Conservation (phyloP, 2,888 invertebrate genomes). For the Arenicola marina region DNA sequence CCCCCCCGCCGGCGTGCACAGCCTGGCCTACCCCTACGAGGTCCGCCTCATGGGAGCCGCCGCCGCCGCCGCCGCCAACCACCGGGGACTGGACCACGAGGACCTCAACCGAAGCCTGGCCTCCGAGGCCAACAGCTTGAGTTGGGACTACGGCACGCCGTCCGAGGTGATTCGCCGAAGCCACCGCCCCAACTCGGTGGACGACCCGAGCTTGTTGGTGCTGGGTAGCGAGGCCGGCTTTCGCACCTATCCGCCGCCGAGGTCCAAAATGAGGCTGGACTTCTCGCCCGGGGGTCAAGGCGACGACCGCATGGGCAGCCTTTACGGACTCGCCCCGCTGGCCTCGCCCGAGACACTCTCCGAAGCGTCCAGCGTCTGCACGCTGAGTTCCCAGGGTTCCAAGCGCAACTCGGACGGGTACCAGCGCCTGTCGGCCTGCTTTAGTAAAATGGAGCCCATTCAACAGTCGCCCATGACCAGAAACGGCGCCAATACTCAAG, state of each 20-base stretch:
- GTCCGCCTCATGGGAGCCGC: not conserved
- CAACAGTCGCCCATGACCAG: conserved; percentile 39
- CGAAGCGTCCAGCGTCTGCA: conserved; percentile 78
- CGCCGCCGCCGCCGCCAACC: not conserved
- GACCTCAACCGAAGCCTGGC: conserved; percentile 11
- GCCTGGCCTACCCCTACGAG: conserved; percentile 61
- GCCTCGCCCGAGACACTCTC: conserved; percentile 81
- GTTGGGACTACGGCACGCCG: conserved; percentile 64
- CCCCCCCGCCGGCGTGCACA: conserved; percentile 64
- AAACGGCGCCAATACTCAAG: conserved; percentile 4
- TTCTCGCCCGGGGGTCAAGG: not conserved
- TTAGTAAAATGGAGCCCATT: conserved; percentile 41
- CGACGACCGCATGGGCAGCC: not conserved
- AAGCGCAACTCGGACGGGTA: conserved; percentile 19
- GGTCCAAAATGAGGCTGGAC: conserved; percentile 18
- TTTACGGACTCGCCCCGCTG: conserved; percentile 68
- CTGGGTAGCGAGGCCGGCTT: not conserved
- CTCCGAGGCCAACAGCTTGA: conserved; percentile 33
- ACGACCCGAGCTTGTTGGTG: not conserved
- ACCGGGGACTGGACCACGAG: conserved; percentile 4
- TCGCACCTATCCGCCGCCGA: not conserved
- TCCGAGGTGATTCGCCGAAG: not conserved
- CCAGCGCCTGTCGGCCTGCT: conserved; percentile 28
- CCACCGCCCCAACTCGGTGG: not conserved
- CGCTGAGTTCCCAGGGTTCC: conserved; percentile 50